Conservation (phyloP, 2,888 invertebrate species). For the Mythimna ferrago region DNA sequence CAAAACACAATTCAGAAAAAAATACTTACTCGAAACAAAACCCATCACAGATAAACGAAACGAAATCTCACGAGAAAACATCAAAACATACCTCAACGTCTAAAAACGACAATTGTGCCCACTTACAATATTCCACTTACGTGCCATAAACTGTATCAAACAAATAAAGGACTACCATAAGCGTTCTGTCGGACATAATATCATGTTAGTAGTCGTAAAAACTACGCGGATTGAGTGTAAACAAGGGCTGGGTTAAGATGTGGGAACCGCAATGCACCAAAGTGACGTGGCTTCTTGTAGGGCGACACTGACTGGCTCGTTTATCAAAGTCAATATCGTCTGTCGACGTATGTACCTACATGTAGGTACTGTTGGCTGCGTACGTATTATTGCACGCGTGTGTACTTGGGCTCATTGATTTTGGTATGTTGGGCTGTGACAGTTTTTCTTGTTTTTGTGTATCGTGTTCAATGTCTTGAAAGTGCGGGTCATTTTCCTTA, state of each 20-base stretch:
- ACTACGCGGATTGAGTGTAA: slow-evolving; percentile 85
- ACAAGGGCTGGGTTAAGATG: slow-evolving; percentile 85
- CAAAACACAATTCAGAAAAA: slow-evolving; percentile 12
- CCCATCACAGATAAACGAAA: slow-evolving; percentile 51
- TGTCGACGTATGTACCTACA: slow-evolving; percentile 80
- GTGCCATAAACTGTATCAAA: slow-evolving; percentile 83
- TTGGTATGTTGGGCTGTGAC: slow-evolving; percentile 39
- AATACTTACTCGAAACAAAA: slow-evolving; percentile 29
- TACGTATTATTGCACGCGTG: slow-evolving; percentile 72
- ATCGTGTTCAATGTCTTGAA: background rate
- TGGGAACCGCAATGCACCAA: slow-evolving; percentile 89
- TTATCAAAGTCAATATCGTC: slow-evolving; percentile 90
- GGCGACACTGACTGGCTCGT: slow-evolving; percentile 87
- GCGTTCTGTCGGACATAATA: slow-evolving; percentile 81
- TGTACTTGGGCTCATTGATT: slow-evolving; percentile 64
- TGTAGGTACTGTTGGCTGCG: slow-evolving; percentile 77
- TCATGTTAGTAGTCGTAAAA: slow-evolving; percentile 87
- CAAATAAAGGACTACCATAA: slow-evolving; percentile 83
- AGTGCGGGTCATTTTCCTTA: no score
- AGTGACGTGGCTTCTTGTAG: slow-evolving; percentile 88
- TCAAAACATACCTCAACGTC: slow-evolving; percentile 65
- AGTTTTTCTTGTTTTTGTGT: slow-evolving; percentile 19
- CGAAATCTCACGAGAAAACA: slow-evolving; percentile 62
- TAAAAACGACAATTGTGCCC: slow-evolving; percentile 69
- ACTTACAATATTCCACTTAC: slow-evolving; percentile 79